phyloP scores from a whole-genome alignment of 2,797 vertebrate genomes.

The Urosaurus nigricauda region DNA sequence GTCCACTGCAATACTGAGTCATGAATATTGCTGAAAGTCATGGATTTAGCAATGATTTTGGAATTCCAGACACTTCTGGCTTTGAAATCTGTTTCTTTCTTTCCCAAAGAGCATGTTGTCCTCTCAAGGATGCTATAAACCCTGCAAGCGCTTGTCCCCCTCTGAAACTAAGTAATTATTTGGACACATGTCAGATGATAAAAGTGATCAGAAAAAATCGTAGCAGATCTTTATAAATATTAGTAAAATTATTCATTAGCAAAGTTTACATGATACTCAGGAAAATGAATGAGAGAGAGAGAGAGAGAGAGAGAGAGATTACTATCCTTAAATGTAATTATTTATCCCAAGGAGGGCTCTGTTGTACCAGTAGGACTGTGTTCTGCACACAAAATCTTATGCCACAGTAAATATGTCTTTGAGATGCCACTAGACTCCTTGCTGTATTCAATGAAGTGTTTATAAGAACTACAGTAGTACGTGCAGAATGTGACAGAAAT shows the following conservation, averaged over 20 bases:
- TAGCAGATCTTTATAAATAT: not conserved
- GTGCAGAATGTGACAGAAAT: constrained; percentile 58
- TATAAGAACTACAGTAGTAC: constrained; percentile 11
- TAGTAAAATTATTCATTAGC: not conserved
- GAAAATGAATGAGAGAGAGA: not conserved
- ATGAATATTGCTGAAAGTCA: constrained; percentile 10
- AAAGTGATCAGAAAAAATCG: not conserved
- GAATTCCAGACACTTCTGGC: constrained; percentile 8
- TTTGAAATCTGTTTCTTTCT: constrained; percentile 20
- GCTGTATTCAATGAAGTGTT: constrained; percentile 41
- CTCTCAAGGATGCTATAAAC: not conserved
- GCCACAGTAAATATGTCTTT: not conserved
- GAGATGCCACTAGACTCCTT: not conserved
- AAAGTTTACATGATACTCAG: not conserved
- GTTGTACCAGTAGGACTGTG: not conserved
- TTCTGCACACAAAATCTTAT: not conserved
- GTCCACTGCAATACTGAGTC: constrained; percentile 11
- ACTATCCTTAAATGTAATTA: no score
- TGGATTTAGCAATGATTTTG: not conserved
- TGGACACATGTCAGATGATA: not conserved
- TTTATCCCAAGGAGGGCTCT: not conserved
- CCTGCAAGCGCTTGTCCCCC: not conserved
- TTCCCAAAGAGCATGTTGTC: not conserved
- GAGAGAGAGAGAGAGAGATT: not conserved
- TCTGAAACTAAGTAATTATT: not conserved